Base-by-base conservation (phyloP, 2,113 vertebrate genomes). In the Rhinogobius similis region DNA sequence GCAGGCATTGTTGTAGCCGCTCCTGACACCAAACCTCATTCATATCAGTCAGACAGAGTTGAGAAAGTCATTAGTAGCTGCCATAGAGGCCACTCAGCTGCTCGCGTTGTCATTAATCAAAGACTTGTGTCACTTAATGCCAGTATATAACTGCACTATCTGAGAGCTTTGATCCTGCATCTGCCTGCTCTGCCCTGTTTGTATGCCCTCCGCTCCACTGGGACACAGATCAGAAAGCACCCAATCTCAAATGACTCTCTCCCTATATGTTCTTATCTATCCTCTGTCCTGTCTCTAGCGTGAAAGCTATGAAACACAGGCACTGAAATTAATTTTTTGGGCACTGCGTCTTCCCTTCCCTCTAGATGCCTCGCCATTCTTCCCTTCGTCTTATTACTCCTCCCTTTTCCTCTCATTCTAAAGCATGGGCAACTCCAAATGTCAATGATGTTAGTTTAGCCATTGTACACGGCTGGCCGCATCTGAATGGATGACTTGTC, bases 381-480 rank as follows among this genome's bases (percentile, higher is more conserved):
- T 29, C 41, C 56, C 36, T 27, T 71, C 32, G 21, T 62, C 53
- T 71, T 65, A 21, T 63, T 41, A 76, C 80, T 79, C 82, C 84
- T 76, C 82, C 89, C 84, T 72, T 83, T 87, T 84, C 84, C 90
- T 85, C 85, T 87, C 68, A 58, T 58, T 81, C 84, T 84, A 89
- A 92, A 90, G 91, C 87, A 87, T 71, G 65, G 77, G 88, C 90
- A 87, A 88, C 87, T 93, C 91, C 87, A 92, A 93, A 93, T 93
- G 93, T 93, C 93, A 93, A 78, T 82, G 88, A 93, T 94, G 91
- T 94, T 94, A 92, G 92, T 94, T 93, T 94, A 93, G 90, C 91
- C 87, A 93, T 93, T 94, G 92, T 94, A 90, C 88, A 94, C 79
- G 93, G 91, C 90, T 93, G 92, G 90, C 87, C 86, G 88, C 87